These are phyloP conservation scores for Eupithecia insigniata DNA, from an alignment of 2,888 invertebrate species.

Conservation along the genomic window DNA sequence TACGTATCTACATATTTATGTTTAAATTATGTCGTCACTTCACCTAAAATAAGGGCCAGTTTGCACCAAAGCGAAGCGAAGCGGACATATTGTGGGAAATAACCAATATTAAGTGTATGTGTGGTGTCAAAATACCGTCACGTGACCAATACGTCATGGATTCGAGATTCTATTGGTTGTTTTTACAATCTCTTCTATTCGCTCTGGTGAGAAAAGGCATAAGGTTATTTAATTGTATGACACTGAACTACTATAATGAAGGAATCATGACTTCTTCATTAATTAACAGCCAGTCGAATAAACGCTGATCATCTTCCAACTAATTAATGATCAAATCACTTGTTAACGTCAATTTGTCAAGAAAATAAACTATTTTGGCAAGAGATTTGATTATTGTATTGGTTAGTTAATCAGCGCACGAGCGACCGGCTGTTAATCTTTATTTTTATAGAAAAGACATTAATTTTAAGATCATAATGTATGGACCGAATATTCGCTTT, in stretches of 20 bases:
- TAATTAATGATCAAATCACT: neutral
- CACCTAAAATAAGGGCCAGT: neutral
- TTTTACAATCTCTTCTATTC: neutral
- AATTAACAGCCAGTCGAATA: neutral
- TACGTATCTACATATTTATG: neutral
- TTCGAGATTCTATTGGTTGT: neutral
- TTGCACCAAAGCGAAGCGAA: neutral
- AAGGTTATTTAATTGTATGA: neutral
- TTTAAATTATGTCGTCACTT: neutral
- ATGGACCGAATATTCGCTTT: neutral
- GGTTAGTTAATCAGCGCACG: neutral
- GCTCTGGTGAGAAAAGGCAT: neutral
- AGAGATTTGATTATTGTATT: neutral
- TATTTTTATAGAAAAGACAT: constrained; percentile 28
- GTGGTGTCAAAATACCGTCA: neutral
- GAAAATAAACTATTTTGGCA: neutral
- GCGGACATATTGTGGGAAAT: neutral
- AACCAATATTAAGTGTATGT: neutral
- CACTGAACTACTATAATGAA: neutral
- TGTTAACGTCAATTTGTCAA: neutral
- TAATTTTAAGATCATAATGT: constrained; percentile 15
- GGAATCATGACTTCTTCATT: neutral
- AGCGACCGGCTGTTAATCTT: neutral
- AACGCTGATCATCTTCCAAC: neutral
- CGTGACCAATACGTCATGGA: neutral